A percentile compares a stretch with the other conserved stretches of the same genome.
These are phyloP conservation scores for Alces alces DNA, from an alignment of 2,113 vertebrate genomes.

Conservation along the genomic window DNA sequence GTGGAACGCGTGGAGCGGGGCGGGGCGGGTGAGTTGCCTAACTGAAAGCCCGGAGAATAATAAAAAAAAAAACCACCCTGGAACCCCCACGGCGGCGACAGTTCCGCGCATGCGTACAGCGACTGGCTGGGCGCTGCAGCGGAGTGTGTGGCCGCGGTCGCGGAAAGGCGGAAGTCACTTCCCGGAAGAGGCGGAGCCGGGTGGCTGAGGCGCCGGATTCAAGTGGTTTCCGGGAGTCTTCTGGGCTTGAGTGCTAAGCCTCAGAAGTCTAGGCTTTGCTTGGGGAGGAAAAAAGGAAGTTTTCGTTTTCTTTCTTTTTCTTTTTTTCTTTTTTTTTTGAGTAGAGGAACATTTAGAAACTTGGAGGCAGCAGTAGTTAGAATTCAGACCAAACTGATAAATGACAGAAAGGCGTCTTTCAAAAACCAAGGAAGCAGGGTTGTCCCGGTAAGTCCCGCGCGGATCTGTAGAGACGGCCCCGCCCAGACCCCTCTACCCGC, in stretches of 20 bases:
- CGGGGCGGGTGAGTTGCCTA: not conserved
- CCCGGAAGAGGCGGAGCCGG: slow-evolving; percentile 53
- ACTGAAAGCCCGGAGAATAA: not conserved
- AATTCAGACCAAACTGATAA: not conserved
- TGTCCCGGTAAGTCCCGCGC: slow-evolving; percentile 47
- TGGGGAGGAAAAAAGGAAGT: not conserved
- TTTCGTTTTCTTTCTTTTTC: not conserved
- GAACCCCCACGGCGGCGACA: not conserved
- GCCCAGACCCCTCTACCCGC: fast-evolving
- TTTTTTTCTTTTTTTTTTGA: not conserved
- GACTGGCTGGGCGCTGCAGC: fast-evolving
- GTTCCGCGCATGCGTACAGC: slow-evolving; percentile 27
- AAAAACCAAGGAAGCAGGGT: not conserved
- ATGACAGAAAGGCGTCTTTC: not conserved
- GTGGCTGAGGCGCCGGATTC: not conserved
- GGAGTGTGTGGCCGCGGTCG: fast-evolving
- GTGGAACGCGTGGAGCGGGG: not conserved
- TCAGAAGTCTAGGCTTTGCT: fast-evolving
- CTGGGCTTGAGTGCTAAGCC: fast-evolving
- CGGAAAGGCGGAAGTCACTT: not conserved
- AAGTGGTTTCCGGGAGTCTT: fast-evolving
- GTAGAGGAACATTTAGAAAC: not conserved
- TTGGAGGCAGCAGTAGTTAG: not conserved
- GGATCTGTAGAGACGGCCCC: not conserved
- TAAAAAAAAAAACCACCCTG: not conserved